Base-by-base conservation (phyloP, 23 tunicate genomes). In the Ascidia mentula region DNA sequence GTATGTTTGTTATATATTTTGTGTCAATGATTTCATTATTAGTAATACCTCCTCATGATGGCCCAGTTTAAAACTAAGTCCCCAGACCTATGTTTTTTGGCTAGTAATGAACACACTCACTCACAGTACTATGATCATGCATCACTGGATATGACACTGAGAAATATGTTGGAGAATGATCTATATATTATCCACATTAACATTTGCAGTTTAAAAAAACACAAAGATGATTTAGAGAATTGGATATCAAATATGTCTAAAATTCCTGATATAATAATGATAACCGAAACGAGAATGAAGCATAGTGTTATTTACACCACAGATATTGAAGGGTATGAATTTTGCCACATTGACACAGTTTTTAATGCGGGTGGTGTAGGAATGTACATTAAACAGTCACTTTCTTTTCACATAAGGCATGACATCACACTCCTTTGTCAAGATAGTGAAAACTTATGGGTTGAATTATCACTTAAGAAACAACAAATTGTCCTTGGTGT, bases 361-460 rank as follows among this genome's bases (percentile, higher is more conserved):
- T 22, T 17, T 36, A 34, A 22, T 36, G 75, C 75, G 4, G 81
- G 81, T 2, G 81, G 81, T 17, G 81, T 77, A 22, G 81, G 81
- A 31, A 26, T 77, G 9, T 77, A 42, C 31, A 77, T 77, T 30
- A 77, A 77, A 42, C n/a, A n/a, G n/a, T n/a, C n/a, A n/a, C n/a
- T n/a, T 30, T 45, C 40, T 12, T 45, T 1, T 77, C 13, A 15
- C 69, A 77, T 42, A 38, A 32, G 70, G 24, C 37, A 32, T 45
- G 2, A 46, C 20, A 6, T 77, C 6, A 37, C 17, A n/a, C 35
- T 77, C 3, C 8, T 8, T 1, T n/a, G 7, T n/a, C 5, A 22
- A 6, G 70, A 42, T 6, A 36, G 30, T 77, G 81, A 77, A 77
- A 32, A 40, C 31, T 34, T 77, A 12, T 77, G 69, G 69, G 31